phyloP scores from a whole-genome alignment of 1,140 invertebrate genomes.

The Gerris buenoi region DNA sequence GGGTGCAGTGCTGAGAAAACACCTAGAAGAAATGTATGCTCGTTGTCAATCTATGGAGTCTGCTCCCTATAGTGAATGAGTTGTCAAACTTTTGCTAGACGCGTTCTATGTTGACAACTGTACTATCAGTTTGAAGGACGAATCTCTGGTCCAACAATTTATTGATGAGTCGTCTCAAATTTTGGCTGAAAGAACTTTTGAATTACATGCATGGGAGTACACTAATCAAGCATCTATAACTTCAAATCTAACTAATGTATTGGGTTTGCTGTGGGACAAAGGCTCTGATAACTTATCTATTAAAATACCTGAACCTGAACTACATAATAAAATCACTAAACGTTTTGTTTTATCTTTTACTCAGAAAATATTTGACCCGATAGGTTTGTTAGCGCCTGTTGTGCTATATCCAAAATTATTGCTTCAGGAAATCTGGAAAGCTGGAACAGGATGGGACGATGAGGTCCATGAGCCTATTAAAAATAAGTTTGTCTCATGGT shows the following conservation, averaged over 20 bases:
- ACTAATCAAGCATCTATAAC: neutral
- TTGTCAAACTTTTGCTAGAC: constrained; percentile 1
- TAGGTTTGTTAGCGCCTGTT: constrained; percentile 24
- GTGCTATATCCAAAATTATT: constrained; percentile 22
- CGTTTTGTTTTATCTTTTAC: neutral
- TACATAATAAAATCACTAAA: constrained; percentile 12
- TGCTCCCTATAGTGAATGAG: neutral
- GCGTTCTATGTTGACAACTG: constrained; percentile 15
- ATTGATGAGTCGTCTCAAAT: neutral
- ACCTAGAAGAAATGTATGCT: constrained; percentile 1
- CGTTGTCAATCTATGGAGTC: neutral
- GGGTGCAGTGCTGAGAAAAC: neutral
- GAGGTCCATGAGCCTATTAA: neutral
- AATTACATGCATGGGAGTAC: constrained; percentile 17
- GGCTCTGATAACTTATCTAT: neutral
- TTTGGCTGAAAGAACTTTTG: constrained; percentile 14
- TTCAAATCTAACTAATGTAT: constrained; percentile 10
- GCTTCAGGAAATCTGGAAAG: constrained; percentile 22
- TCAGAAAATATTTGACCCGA: constrained; percentile 24
- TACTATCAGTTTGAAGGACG: constrained; percentile 6
- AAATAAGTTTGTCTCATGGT: neutral
- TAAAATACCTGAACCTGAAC: constrained; percentile 15
- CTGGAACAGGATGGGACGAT: constrained; percentile 21
- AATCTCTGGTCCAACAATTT: constrained; percentile 12
- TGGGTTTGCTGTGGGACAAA: constrained; percentile 11